Conservation (phyloP, 2,113 vertebrate genomes). For the Mormoops blainvillei region DNA sequence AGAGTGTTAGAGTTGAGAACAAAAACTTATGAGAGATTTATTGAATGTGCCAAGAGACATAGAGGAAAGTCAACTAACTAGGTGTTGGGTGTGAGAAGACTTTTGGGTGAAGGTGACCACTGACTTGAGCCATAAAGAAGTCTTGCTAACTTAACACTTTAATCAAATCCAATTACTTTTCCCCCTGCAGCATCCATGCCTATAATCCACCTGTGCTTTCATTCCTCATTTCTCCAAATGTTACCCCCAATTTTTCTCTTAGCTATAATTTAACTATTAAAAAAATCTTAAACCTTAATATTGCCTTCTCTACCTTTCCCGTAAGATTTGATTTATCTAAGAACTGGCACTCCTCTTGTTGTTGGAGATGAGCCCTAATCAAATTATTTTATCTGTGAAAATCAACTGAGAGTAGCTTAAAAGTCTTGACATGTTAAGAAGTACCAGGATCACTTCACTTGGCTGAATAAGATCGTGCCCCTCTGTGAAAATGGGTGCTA, state of each 20-base stretch:
- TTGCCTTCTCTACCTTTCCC: not conserved
- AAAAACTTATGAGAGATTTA: not conserved
- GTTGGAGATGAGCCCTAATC: not conserved
- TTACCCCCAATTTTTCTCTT: not conserved
- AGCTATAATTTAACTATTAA: not conserved
- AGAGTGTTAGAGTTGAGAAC: not conserved
- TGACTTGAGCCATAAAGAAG: not conserved
- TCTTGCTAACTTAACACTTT: not conserved
- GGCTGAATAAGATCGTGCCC: not conserved
- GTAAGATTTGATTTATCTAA: not conserved
- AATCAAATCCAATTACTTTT: not conserved
- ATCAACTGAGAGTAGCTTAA: not conserved
- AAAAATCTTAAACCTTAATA: not conserved
- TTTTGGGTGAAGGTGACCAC: not conserved
- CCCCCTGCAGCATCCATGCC: not conserved
- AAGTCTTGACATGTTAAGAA: not conserved
- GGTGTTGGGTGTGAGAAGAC: not conserved
- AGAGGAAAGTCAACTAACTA: not conserved
- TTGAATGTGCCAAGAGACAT: fast-evolving
- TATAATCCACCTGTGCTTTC: not conserved
- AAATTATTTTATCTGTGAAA: not conserved
- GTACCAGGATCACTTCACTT: not conserved
- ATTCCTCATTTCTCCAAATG: not conserved
- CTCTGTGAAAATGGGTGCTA: not conserved
- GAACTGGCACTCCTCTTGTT: not conserved